These are phyloP conservation scores for Zosterops pallidus DNA, from an alignment of 2,113 vertebrate species.

Conservation along the genomic window DNA sequence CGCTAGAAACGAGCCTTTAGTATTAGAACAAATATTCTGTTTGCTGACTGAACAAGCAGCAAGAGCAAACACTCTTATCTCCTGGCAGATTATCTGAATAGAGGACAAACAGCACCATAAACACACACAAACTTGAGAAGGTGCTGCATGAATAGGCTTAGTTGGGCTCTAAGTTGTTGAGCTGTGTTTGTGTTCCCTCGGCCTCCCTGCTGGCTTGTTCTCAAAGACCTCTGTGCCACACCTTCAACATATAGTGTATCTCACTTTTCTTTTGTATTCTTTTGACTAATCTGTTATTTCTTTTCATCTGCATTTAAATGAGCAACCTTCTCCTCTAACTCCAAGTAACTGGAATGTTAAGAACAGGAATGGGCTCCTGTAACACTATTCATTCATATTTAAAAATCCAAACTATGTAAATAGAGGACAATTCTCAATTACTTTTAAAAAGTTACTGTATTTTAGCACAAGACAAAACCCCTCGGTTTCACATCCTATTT, in stretches of 20 bases:
- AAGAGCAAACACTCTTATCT: not conserved
- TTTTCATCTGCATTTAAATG: not conserved
- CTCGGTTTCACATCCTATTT: slow-evolving; percentile 52
- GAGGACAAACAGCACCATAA: not conserved
- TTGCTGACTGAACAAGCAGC: not conserved
- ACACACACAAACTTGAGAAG: not conserved
- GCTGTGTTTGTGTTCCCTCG: not conserved
- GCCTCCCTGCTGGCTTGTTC: not conserved
- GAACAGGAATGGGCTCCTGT: not conserved
- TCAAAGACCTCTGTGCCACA: not conserved
- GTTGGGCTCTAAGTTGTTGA: not conserved
- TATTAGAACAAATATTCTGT: not conserved
- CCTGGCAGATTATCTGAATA: not conserved
- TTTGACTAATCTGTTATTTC: not conserved
- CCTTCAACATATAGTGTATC: not conserved
- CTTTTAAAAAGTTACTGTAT: not conserved
- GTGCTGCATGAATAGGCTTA: not conserved
- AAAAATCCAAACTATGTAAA: not conserved
- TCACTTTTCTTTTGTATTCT: not conserved
- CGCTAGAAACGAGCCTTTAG: not conserved
- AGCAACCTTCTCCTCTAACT: not conserved
- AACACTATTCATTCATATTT: not conserved
- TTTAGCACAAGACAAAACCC: not conserved
- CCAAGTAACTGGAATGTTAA: not conserved
- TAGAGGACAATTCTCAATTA: not conserved